Conservation (phyloP, 1,140 invertebrate species). For the Venustaconcha ellipsiformis region DNA sequence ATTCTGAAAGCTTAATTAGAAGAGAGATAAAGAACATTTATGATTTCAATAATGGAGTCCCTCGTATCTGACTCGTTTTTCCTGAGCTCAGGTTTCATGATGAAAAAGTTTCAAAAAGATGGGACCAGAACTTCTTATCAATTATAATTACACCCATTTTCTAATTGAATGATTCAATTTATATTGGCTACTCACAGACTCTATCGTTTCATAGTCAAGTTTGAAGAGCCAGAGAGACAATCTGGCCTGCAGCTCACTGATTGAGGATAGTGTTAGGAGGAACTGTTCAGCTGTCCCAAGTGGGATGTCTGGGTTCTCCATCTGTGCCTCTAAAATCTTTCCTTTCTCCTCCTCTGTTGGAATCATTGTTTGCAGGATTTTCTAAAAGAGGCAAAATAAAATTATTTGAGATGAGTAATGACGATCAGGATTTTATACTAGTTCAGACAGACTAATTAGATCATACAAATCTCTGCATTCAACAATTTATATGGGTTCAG, state of each 20-base stretch:
- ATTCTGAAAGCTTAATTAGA: too few species aligned
- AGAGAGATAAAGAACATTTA: too few species aligned
- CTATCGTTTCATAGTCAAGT: constrained; percentile 96
- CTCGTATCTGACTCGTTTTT: too few species aligned
- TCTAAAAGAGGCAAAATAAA: constrained; percentile 72
- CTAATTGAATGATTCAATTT: not conserved
- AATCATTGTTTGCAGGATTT: constrained; percentile 94
- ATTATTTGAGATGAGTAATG: not conserved
- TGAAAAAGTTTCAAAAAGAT: not conserved
- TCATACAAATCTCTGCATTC: not conserved
- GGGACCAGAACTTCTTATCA: not conserved
- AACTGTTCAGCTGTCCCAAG: constrained; percentile 98
- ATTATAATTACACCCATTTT: not conserved
- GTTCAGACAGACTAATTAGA: not conserved
- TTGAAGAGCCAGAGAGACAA: constrained; percentile 99
- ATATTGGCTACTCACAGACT: constrained; percentile 78
- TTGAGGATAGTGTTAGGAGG: constrained; percentile 93
- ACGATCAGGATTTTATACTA: not conserved
- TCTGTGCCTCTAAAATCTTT: constrained; percentile 96
- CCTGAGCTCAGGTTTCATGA: too few species aligned
- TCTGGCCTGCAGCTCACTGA: constrained; percentile 93
- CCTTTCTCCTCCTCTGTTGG: constrained; percentile 97
- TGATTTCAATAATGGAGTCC: too few species aligned
- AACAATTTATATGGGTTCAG: not conserved
- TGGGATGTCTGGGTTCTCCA: constrained; percentile 93